Evolutionary conservation across 2,888 invertebrate species (phyloP).

Genomic region (Pseudococcus jackbeardsleyi): DNA sequence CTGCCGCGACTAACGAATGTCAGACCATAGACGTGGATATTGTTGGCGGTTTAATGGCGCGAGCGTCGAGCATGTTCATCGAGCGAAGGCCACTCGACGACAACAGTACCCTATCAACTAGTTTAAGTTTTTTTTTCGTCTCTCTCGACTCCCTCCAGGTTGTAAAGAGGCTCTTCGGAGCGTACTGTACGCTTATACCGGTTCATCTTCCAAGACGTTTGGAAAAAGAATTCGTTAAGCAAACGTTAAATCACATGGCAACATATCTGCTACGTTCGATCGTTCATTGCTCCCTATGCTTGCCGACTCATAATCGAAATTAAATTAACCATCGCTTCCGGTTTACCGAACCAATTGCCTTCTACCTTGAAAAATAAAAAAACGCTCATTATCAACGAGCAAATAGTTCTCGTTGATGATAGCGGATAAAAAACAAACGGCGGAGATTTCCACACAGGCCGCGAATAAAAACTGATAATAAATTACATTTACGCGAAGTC

Average conservation of each 20-base stretch:
- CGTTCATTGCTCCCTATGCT: slow-evolving; percentile 61
- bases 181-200: slow-evolving; percentile 32
- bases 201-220: slow-evolving; percentile 49
- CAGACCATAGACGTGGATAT: slow-evolving; percentile 49
- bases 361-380: slow-evolving; percentile 33
- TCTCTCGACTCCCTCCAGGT: slow-evolving; percentile 24
- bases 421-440: not conserved
- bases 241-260: slow-evolving; percentile 61
- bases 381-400: not conserved
- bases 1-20: slow-evolving; percentile 9
- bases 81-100: slow-evolving; percentile 61
- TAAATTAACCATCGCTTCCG: slow-evolving; percentile 41
- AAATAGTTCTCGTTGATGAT: not conserved
- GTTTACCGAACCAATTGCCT: slow-evolving; percentile 22
- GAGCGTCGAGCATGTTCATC: slow-evolving; percentile 58
- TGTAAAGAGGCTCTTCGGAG: not conserved
- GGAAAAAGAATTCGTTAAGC: slow-evolving; percentile 35
- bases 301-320: slow-evolving; percentile 44
- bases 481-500: not conserved
- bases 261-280: slow-evolving; percentile 57
- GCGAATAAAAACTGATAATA: slow-evolving; percentile 5
- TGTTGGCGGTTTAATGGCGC: slow-evolving; percentile 56
- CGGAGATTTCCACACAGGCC: not conserved
- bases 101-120: slow-evolving; percentile 56
- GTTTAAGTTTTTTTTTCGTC: slow-evolving; percentile 31